Percentiles rank a stretch among this genome's conserved stretches.
Conservation (phyloP, 2,797 vertebrate genomes). For the Oophaga sylvatica region DNA sequence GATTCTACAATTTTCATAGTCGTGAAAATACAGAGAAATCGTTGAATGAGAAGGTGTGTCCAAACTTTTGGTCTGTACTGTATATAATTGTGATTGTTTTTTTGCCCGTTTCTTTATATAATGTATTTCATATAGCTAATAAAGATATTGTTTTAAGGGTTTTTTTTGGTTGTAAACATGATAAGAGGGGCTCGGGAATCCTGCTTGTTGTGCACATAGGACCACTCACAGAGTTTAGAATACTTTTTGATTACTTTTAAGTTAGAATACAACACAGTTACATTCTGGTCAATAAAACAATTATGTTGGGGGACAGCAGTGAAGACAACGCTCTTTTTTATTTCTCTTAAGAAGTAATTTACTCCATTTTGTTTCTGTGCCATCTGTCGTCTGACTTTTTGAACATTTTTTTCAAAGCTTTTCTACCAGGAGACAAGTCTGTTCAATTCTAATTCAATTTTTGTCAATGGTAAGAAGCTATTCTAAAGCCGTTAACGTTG, state of each 20-base stretch:
- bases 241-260: neutral
- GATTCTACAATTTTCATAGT: too few species aligned
- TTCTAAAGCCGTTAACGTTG: slow-evolving; percentile 8
- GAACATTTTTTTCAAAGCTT: neutral
- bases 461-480: neutral
- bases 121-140: too few species aligned
- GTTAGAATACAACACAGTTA: neutral
- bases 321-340: neutral
- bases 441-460: slow-evolving; percentile 32
- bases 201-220: neutral
- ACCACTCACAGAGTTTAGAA: neutral
- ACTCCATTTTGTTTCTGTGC: slow-evolving; percentile 2
- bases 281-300: slow-evolving; percentile 5
- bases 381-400: slow-evolving; percentile 38
- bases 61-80: too few species aligned
- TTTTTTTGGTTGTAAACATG: too few species aligned
- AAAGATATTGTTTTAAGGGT: too few species aligned
- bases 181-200: neutral
- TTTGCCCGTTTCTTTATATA: too few species aligned
- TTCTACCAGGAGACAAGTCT: slow-evolving; percentile 13
- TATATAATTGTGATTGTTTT: too few species aligned
- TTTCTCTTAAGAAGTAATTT: neutral
- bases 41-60: too few species aligned
- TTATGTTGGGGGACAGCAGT: neutral
- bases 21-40: too few species aligned